Percentiles rank a stretch among this genome's conserved stretches.
These are phyloP conservation scores for Andrena dorsata DNA, from an alignment of 2,888 invertebrate species.

Conservation along the genomic window DNA sequence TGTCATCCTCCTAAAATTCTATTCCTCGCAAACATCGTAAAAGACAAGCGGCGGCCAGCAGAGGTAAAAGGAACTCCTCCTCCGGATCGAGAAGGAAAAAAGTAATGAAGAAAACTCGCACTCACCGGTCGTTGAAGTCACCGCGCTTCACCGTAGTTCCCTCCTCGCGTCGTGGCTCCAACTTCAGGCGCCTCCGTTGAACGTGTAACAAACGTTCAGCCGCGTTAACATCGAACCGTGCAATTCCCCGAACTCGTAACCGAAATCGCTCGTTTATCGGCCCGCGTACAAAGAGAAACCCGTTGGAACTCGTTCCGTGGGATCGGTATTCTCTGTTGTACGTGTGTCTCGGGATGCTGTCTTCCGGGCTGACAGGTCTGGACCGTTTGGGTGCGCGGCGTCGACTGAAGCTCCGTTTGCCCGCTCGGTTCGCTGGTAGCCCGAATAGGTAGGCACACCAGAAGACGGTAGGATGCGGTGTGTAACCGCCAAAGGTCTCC, in stretches of 20 bases:
- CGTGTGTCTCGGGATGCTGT: slow-evolving; percentile 63
- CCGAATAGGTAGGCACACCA: slow-evolving; percentile 84
- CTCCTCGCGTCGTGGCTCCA: slow-evolving; percentile 14
- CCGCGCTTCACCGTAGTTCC: slow-evolving; percentile 15
- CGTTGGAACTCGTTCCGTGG: slow-evolving; percentile 14
- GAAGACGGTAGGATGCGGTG: slow-evolving; percentile 84
- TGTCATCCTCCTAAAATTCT: neutral
- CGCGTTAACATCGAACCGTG: slow-evolving; percentile 8
- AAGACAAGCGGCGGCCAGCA: neutral
- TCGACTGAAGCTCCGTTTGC: slow-evolving; percentile 84
- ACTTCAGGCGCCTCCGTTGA: slow-evolving; percentile 6
- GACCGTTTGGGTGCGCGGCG: slow-evolving; percentile 85
- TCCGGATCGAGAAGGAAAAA: neutral
- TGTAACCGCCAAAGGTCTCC: slow-evolving; percentile 81
- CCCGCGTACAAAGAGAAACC: slow-evolving; percentile 16
- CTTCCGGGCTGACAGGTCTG: slow-evolving; percentile 82
- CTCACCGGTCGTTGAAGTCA: slow-evolving; percentile 43
- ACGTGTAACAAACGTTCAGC: slow-evolving; percentile 16
- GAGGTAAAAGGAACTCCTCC: neutral
- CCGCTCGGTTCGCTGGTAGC: slow-evolving; percentile 80
- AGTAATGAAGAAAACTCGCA: neutral
- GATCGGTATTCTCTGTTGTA: slow-evolving; percentile 38
- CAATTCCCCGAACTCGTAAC: slow-evolving; percentile 19
- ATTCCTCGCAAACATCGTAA: neutral
- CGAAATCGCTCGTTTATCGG: slow-evolving; percentile 7